A percentile compares a stretch with the other conserved stretches of the same genome.
These are phyloP conservation scores for Callinectes sapidus DNA, from an alignment of 2,888 invertebrate species.

Conservation along the genomic window DNA sequence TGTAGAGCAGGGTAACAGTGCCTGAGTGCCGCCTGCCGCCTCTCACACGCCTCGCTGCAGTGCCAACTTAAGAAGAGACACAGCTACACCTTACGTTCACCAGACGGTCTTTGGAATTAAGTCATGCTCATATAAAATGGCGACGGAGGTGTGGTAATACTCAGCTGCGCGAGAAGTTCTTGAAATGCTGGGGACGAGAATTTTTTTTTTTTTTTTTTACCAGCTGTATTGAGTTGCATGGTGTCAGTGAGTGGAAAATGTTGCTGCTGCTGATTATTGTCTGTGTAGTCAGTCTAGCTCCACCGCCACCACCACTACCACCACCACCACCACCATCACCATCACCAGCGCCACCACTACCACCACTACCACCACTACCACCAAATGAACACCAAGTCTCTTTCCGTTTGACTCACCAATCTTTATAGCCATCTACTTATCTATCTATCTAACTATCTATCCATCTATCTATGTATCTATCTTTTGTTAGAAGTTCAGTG, in stretches of 20 bases:
- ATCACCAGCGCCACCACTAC: neutral
- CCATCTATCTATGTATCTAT: neutral
- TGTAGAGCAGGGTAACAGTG: neutral
- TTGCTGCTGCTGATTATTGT: neutral
- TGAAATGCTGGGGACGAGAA: neutral
- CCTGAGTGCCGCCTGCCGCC: neutral
- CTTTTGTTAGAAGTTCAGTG: neutral
- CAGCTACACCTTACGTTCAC: neutral
- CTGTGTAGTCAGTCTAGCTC: neutral
- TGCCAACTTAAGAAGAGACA: too few species aligned
- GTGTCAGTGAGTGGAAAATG: neutral
- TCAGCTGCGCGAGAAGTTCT: neutral
- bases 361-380: neutral
- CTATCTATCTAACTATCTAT: neutral
- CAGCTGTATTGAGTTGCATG: neutral
- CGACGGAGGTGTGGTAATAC: neutral
- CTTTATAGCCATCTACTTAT: neutral
- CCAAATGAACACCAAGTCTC: neutral
- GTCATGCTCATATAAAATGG: neutral
- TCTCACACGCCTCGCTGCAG: neutral
- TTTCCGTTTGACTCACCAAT: too few species aligned
- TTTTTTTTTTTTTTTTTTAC: too few species aligned
- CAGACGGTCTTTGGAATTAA: neutral
- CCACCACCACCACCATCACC: too few species aligned
- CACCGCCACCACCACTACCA: neutral